A percentile compares a stretch with the other conserved stretches of the same genome.
phyloP scores from a whole-genome alignment of 1,140 invertebrate genomes.

The Drosophila nasuta region DNA sequence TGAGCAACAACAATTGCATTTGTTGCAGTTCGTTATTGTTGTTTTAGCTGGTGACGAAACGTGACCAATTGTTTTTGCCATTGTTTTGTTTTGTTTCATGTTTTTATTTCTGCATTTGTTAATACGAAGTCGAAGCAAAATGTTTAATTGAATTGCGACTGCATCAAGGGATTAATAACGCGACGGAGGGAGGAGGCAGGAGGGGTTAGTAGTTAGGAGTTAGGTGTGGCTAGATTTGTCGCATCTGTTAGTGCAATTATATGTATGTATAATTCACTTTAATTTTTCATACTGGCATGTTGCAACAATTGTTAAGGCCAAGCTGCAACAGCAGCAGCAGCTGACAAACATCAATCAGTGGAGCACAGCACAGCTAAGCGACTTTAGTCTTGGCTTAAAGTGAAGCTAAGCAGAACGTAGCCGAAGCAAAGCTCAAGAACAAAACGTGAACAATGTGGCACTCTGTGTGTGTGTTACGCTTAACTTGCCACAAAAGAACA shows the following conservation, averaged over 20 bases:
- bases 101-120: slow-evolving; percentile 43
- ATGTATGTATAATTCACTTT: slow-evolving; percentile 69
- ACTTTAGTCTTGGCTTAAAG: slow-evolving; percentile 29
- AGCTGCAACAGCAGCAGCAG: slow-evolving; percentile 43
- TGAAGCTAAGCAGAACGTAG: slow-evolving; percentile 76
- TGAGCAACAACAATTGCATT: slow-evolving; percentile 43
- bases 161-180: slow-evolving; percentile 3
- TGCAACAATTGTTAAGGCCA: slow-evolving; percentile 63
- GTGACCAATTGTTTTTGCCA: slow-evolving; percentile 68
- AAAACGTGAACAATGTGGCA: slow-evolving; percentile 75
- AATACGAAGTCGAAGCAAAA: slow-evolving; percentile 47
- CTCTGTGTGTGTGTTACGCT: slow-evolving; percentile 43
- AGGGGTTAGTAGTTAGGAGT: background rate
- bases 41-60: slow-evolving; percentile 60
- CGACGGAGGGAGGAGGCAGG: background rate
- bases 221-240: slow-evolving; percentile 28
- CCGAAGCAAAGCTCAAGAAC: slow-evolving; percentile 65
- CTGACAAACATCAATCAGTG: slow-evolving; percentile 80
- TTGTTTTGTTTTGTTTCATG: slow-evolving; percentile 10
- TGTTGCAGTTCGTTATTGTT: slow-evolving; percentile 31
- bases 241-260: slow-evolving; percentile 66
- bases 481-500: slow-evolving; percentile 73
- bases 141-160: slow-evolving; percentile 77
- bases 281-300: slow-evolving; percentile 58
- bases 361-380: slow-evolving; percentile 18